Evolutionary conservation across 2,797 vertebrate species (phyloP), one percentile per base, ranked within the genome.

Genomic region (Adelosebastes latens): DNA sequence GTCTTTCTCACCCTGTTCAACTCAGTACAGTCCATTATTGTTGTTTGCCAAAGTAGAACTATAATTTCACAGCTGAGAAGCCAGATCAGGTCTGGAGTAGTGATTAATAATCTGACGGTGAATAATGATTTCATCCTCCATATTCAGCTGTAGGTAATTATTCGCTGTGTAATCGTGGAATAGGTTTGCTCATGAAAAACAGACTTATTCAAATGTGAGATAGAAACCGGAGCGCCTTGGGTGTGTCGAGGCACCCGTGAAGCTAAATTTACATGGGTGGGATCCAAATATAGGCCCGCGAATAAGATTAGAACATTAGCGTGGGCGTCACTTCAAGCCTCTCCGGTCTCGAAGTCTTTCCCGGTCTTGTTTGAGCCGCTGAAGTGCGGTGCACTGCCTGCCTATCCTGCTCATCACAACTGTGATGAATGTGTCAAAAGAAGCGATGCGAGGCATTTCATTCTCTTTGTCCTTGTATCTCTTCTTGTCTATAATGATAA

Each of bases 41-140:
- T 95, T 95, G 94, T 95, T 95, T 95, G 94, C 89, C 88, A 94
- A 95, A 93, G 93, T 94, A 95, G 94, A 95, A 94, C 92, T 93
- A 94, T 93, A 95, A 96, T 96, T 96, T 95, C 95, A 96, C 95
- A 95, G 94, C 93, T 92, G 93, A 95, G 87, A 85, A 92, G 87
- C 93, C 85, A 82, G 90, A 95, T 94, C 93, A 90, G 91, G 93
- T 94, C 91, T 90, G 80, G 84, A 93, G 91, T 92, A 89, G 85
- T 95, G 95, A 95, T 95, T 95, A 95, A 95, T 95, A 95, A 95
- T 94, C 91, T 93, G 92, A 93, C 86, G 89, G 83, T 91, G 90
- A 95, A 92, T 93, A 94, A 94, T 91, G 94, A 95, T 91, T 94
- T 91, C 89, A 89, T 90, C 90, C 93, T 92, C 79, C 90, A 72